Evolutionary conservation across 2,888 invertebrate species (phyloP), one percentile per base, ranked within the genome.

Genomic region (Chaetogeoica ovagalla): DNA sequence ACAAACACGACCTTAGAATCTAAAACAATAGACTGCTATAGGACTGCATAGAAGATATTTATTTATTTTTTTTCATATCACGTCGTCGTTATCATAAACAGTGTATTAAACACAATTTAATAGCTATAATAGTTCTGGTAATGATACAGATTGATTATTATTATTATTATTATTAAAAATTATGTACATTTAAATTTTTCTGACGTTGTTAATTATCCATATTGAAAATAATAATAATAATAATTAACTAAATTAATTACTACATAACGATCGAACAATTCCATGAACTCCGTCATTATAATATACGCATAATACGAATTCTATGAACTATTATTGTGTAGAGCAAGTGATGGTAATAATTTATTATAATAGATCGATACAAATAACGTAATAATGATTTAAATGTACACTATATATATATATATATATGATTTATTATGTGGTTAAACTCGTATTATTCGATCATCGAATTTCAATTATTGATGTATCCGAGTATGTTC

Each of bases 41-140:
- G 11, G 11, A 4, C n/a, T 55, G 23, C 39, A 11, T 21, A 43
- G 15, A 59, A 62, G 57, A 57, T 55, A 23, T 62, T n/a, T 52
- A n/a, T n/a, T n/a, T n/a, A n/a, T 55, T 55, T 13, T 72, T 52
- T 8, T 63, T 43, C n/a, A 43, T n/a, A n/a, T 65, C n/a, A 2
- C 43, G 1, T 43, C 30, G 30, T 21, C 55, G 39, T 74, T 65
- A 74, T 66, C 43, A 15, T 30, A 74, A 57, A 66, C 23, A 48
- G 1, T 48, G 13, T 75, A 66, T 75, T 75, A 43, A 66, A 30
- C 66, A 57, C 15, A 23, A 66, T 43, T 66, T 65, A 75, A 75
- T 66, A 39, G 39, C n/a, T 43, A n/a, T 59, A 65, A 66, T 23
- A 75, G 17, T 11, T 57, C 57, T 55, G 39, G 0, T 57, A 57